phyloP scores from a whole-genome alignment of 1,140 invertebrate genomes.

The Bacillus rossius region DNA sequence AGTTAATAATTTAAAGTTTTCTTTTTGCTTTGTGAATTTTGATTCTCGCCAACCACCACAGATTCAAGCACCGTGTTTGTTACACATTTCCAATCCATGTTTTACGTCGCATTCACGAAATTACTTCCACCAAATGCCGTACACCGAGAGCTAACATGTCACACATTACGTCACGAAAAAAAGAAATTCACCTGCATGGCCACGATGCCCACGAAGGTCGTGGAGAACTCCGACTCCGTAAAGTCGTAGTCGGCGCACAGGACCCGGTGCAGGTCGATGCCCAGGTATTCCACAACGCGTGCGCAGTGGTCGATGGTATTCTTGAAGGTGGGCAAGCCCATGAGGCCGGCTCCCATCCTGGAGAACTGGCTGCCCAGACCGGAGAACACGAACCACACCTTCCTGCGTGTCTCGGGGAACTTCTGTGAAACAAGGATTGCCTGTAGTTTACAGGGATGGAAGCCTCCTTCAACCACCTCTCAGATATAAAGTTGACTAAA shows the following conservation, averaged over 20 bases:
- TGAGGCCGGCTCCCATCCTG: constrained; percentile 67
- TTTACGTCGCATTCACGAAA: no score
- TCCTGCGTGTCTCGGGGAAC: constrained; percentile 35
- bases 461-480: no score
- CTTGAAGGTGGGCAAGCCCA: constrained; percentile 65
- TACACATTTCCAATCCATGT: no score
- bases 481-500: no score
- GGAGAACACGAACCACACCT: constrained; percentile 85
- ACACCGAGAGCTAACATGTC: no score
- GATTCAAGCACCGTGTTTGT: no score
- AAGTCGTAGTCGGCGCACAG: not conserved
- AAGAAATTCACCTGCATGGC: not conserved
- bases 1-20: no score
- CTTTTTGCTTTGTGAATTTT: no score
- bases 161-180: no score
- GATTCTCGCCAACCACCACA: no score
- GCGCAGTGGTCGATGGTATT: constrained; percentile 32
- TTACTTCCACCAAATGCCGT: no score
- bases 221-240: not conserved
- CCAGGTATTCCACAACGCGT: not conserved
- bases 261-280: not conserved
- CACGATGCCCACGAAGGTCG: not conserved
- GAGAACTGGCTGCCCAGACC: constrained; percentile 89
- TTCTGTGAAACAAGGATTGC: not conserved
- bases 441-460: not conserved